Evolutionary conservation across 2,888 invertebrate genomes (phyloP), one percentile per base, ranked within the genome.

Genomic region (Sminthurinus aureus): DNA sequence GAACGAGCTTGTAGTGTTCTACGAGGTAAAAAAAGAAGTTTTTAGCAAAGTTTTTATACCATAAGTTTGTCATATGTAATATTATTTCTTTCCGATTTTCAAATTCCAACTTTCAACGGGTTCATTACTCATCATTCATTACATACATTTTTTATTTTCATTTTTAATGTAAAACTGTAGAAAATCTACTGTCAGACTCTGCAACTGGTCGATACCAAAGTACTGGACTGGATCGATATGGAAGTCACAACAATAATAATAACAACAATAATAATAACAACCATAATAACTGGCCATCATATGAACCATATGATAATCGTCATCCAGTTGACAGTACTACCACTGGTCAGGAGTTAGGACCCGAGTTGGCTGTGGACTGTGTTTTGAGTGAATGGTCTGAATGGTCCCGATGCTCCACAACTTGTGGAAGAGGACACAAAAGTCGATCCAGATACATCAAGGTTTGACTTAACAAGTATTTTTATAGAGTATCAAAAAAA

Each of bases 1-100:
- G 92, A 93, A 84, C 91, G 91, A 26, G 92, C 93, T 15, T 96
- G 96, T 89, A 90, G 91, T 9, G 90, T 91, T 85, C 91, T 94
- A 66, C 91, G 92, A 89, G 93, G 93, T 93, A 87, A n/a, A 66
- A n/a, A 66, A n/a, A 66, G n/a, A 1, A 38, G 1, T 38, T 38
- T 38, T n/a, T n/a, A n/a, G n/a, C n/a, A n/a, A 38, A 38, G 1
- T 38, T 38, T 38, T 4, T 4, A 38, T 38, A 38, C 38, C n/a
- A n/a, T n/a, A n/a, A n/a, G n/a, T 15, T 69, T 69, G 69, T n/a
- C n/a, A n/a, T 12, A 69, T 11, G 9, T 20, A 22, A 69, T 69
- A 69, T 69, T 20, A n/a, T 24, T 69, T 69, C n/a, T 69, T 69
- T 24, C 69, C 69, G 1, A 2, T 8, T 69, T 69, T 26, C 50